Evolutionary conservation across 2,113 vertebrate species (phyloP).

Genomic region (Holacanthus passer): DNA sequence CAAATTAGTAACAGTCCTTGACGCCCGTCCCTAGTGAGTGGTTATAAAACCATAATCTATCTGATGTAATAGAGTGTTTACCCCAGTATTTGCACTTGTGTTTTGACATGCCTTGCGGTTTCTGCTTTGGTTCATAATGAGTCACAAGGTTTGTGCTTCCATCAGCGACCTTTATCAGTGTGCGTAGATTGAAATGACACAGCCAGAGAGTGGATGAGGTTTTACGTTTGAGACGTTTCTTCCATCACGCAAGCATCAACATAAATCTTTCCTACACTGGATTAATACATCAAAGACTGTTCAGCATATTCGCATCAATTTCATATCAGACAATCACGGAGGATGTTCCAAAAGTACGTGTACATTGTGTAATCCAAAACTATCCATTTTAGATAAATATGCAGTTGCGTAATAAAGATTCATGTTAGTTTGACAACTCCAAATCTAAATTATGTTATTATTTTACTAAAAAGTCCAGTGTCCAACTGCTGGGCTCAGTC

Average conservation of each 20-base stretch:
- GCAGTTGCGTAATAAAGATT: background rate
- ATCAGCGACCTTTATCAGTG: background rate
- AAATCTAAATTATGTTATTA: background rate
- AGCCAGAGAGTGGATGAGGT: background rate
- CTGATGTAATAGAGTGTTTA: no score
- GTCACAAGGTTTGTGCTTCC: constrained; percentile 1
- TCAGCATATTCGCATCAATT: background rate
- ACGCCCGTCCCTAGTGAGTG: no score
- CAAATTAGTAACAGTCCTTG: no score
- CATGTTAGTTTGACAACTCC: background rate
- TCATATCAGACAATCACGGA: background rate
- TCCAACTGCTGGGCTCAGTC: background rate
- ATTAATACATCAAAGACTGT: background rate
- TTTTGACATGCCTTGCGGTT: background rate
- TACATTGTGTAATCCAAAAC: background rate
- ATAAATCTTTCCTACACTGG: background rate
- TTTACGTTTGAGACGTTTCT: background rate
- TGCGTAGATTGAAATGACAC: background rate
- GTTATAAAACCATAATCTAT: no score
- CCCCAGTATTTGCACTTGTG: no score
- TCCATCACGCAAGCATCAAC: background rate
- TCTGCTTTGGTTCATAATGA: constrained; percentile 1
- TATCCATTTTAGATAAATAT: background rate
- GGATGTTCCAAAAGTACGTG: background rate
- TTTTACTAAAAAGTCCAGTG: background rate